Evolutionary conservation across 1,140 invertebrate genomes (phyloP).

Genomic region (Pachypsylla venusta): DNA sequence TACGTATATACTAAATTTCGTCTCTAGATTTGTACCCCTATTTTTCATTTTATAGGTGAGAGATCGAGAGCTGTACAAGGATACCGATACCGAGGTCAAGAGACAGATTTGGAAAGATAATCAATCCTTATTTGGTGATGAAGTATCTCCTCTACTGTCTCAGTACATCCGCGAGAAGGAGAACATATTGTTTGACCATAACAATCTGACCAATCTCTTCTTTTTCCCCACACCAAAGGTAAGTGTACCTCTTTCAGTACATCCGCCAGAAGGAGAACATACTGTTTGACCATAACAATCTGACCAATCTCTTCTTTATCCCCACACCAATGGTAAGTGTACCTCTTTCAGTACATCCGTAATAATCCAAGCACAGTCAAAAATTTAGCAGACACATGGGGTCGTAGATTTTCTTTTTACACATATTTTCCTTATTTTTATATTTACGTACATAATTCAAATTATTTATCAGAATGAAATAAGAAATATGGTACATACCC

Average conservation of each 20-base stretch:
- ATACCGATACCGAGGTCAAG: constrained; percentile 92
- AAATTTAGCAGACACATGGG: too few relatives aligned
- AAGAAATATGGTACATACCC: too few relatives aligned
- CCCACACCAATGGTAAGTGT: constrained; percentile 73
- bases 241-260: constrained; percentile 64
- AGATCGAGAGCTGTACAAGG: constrained; percentile 83
- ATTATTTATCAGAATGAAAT: too few relatives aligned
- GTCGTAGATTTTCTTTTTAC: constrained; percentile 10
- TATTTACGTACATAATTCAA: too few relatives aligned
- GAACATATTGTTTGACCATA: constrained; percentile 77
- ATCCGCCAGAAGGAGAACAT: constrained; percentile 86
- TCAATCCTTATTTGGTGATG: constrained; percentile 90
- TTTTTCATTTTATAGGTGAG: constrained; percentile 35
- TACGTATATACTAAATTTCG: neutral
- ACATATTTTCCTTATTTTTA: too few relatives aligned
- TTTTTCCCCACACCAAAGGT: constrained; percentile 85
- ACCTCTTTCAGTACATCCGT: too few relatives aligned
- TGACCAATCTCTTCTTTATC: constrained; percentile 76
- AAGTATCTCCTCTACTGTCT: constrained; percentile 85
- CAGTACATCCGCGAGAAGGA: constrained; percentile 90
- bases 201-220: constrained; percentile 74
- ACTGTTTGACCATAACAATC: constrained; percentile 78
- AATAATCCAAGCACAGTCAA: too few relatives aligned
- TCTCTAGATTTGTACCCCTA: neutral
- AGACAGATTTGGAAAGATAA: constrained; percentile 97